Conservation (phyloP, 2,113 vertebrate genomes). For the Peromyscus polionotus region DNA sequence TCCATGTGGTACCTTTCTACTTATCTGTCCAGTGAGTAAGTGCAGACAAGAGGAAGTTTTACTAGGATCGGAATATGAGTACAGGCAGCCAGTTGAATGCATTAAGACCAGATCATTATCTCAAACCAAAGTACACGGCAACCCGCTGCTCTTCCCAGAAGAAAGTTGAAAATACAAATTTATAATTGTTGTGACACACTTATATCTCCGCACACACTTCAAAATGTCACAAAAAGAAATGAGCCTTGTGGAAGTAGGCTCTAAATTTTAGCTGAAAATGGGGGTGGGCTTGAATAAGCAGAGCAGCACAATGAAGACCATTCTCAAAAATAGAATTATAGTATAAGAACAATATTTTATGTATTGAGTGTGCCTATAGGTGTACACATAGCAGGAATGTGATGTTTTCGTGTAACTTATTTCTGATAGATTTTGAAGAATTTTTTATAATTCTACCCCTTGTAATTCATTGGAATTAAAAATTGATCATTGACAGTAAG, state of each 20-base stretch:
- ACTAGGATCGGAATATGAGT: background rate
- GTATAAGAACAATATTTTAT: background rate
- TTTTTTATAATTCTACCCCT: background rate
- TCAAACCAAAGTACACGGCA: too few relatives aligned
- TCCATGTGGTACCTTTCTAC: background rate
- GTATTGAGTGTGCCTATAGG: background rate
- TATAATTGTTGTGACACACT: background rate
- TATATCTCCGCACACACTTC: background rate
- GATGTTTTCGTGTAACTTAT: background rate
- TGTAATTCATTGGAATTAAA: conserved; percentile 69
- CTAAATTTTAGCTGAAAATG: conserved; percentile 40
- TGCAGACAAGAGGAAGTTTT: background rate
- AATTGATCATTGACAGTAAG: conserved; percentile 48
- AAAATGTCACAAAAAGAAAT: background rate
- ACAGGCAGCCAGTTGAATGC: background rate
- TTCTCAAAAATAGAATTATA: conserved; percentile 34
- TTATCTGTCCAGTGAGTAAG: background rate
- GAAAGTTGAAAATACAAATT: background rate
- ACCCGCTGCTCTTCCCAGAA: background rate
- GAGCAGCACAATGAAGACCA: background rate
- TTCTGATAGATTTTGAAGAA: conserved; percentile 26
- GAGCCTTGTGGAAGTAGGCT: background rate
- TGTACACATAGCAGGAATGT: background rate
- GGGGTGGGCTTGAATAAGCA: background rate
- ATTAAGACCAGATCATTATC: background rate